Conservation (phyloP, 2,113 vertebrate genomes). For the Odontesthes bonariensis region DNA sequence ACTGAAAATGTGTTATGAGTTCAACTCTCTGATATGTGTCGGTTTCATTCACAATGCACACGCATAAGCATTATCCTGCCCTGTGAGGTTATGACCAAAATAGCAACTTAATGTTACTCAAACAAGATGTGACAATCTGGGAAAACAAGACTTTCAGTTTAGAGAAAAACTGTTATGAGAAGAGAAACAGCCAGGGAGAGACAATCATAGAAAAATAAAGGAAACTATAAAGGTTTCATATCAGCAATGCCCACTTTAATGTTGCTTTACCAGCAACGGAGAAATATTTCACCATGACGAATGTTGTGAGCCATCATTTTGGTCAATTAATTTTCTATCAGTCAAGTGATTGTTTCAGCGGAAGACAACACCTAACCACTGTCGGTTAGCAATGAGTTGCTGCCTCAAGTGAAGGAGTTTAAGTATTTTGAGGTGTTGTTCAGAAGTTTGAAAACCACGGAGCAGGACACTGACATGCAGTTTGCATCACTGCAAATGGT, state of each 20-base stretch:
- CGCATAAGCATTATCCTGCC: constrained; percentile 19
- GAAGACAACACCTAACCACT: no score
- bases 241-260: neutral
- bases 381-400: no score
- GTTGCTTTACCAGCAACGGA: neutral
- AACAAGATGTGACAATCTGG: neutral
- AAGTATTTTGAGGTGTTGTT: no score
- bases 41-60: constrained; percentile 14
- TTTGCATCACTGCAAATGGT: no score
- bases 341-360: no score
- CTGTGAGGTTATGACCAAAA: constrained; percentile 41
- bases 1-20: constrained; percentile 29
- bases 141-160: constrained; percentile 12
- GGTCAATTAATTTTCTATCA: no score
- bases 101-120: constrained; percentile 20
- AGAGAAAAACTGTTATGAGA: neutral
- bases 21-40: constrained; percentile 38
- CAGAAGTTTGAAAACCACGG: no score
- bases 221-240: neutral
- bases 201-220: neutral
- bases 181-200: neutral
- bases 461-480: no score
- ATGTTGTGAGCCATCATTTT: no score
- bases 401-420: no score
- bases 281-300: no score